phyloP scores from a whole-genome alignment of 2,888 invertebrate species.

The Acanthoscelides obtectus region DNA sequence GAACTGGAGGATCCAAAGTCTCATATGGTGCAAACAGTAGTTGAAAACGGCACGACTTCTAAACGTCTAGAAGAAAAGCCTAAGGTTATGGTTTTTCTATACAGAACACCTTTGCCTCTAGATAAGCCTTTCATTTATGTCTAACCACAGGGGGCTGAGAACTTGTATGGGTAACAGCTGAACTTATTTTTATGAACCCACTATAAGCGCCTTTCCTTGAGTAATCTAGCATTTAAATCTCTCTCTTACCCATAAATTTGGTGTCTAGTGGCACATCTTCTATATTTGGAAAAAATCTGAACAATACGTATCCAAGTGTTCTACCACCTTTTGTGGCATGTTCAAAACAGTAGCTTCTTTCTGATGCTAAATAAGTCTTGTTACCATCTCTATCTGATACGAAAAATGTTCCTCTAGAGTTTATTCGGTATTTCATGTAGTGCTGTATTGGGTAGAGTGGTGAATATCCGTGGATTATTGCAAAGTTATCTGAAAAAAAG shows the following conservation, averaged over 20 bases:
- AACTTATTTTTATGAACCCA: no score
- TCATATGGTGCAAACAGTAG: no score
- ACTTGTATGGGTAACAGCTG: no score
- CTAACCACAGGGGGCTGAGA: no score
- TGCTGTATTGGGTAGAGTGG: neutral
- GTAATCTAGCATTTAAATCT: no score
- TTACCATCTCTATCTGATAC: constrained; percentile 7
- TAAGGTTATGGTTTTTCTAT: no score
- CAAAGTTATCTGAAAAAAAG: constrained; percentile 17
- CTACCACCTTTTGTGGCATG: constrained; percentile 21
- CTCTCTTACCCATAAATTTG: constrained; percentile 24
- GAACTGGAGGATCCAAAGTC: no score
- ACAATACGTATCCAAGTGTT: constrained; percentile 17
- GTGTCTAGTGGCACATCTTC: constrained; percentile 10
- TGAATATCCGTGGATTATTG: constrained; percentile 18
- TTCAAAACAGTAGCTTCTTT: constrained; percentile 28
- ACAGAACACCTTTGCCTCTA: no score
- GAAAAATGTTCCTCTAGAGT: neutral
- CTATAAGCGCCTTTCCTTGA: no score
- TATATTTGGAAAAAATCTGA: constrained; percentile 13
- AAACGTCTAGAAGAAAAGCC: no score
- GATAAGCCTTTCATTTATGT: no score
- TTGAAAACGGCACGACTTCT: no score
- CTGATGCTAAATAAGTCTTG: neutral
- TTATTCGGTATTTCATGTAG: neutral